phyloP scores from a whole-genome alignment of 2,797 vertebrate genomes.

The Chaenodraco wilsoni region DNA sequence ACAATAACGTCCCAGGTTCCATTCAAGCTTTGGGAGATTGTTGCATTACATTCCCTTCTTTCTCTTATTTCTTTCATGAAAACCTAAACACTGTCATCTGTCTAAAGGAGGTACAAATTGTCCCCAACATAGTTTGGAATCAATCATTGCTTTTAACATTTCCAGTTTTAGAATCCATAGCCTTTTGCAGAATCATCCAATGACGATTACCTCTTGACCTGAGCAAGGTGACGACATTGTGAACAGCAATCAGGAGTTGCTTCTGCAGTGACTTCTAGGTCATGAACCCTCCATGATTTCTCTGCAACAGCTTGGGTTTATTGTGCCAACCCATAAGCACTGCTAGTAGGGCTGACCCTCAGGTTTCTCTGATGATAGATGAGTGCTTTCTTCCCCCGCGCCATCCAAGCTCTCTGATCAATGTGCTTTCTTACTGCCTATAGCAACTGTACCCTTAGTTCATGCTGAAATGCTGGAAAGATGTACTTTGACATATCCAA shows the following conservation, averaged over 20 bases:
- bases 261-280: background rate
- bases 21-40: no score
- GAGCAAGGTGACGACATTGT: background rate
- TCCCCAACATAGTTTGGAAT: no score
- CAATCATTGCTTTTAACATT: background rate
- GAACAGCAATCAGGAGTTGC: slow-evolving; percentile 1
- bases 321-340: slow-evolving; percentile 8
- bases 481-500: slow-evolving; percentile 31
- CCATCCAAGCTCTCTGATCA: slow-evolving; percentile 6
- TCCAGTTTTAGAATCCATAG: background rate
- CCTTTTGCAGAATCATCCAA: background rate
- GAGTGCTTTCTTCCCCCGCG: slow-evolving; percentile 20
- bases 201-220: background rate
- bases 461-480: slow-evolving; percentile 17
- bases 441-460: slow-evolving; percentile 11
- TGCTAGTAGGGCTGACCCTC: slow-evolving; percentile 3
- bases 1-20: no score
- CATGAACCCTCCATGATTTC: background rate
- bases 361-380: slow-evolving; percentile 14
- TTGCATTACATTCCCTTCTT: no score
- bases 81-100: no score
- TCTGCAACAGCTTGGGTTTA: slow-evolving; percentile 9
- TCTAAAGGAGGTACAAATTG: no score
- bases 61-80: no score
- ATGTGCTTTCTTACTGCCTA: slow-evolving; percentile 14